Conservation (phyloP, 2,797 vertebrate species). For the Nothura maculosa region DNA sequence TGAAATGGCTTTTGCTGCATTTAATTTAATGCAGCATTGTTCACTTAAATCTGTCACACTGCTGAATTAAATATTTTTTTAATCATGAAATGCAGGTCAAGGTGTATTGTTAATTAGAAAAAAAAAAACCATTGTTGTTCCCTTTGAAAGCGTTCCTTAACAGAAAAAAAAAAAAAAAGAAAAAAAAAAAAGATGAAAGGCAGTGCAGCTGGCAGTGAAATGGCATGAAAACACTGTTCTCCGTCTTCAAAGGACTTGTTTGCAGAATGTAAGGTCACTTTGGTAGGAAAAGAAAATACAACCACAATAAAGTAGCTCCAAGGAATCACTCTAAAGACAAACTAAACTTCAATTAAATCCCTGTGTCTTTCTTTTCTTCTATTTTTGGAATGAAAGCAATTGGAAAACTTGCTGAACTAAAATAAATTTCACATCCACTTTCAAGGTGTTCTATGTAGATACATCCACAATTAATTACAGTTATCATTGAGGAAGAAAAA, state of each 20-base stretch:
- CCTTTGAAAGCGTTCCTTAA: conserved; percentile 28
- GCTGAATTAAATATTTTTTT: conserved; percentile 53
- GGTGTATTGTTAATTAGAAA: conserved; percentile 38
- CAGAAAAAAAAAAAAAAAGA: neutral
- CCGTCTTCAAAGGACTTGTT: conserved; percentile 45
- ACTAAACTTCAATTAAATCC: conserved; percentile 4
- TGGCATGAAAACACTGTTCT: conserved; percentile 3
- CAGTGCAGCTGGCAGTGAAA: conserved; percentile 10
- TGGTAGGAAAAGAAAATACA: conserved; percentile 18
- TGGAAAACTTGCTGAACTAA: conserved; percentile 3
- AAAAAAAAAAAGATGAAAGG: conserved; percentile 46
- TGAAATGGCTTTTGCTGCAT: neutral
- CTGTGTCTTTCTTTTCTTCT: accelerated
- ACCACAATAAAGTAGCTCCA: conserved; percentile 6
- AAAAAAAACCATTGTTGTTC: neutral
- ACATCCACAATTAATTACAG: neutral
- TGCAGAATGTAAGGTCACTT: conserved; percentile 47
- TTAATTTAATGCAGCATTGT: neutral
- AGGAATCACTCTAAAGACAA: conserved; percentile 29
- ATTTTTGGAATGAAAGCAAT: neutral
- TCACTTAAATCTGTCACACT: neutral
- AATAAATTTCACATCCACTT: neutral
- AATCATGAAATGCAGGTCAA: conserved; percentile 32
- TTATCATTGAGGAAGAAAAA: neutral
- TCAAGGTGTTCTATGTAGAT: conserved; percentile 32